phyloP scores from a whole-genome alignment of 2,113 vertebrate species.

The Plotosus lineatus region DNA sequence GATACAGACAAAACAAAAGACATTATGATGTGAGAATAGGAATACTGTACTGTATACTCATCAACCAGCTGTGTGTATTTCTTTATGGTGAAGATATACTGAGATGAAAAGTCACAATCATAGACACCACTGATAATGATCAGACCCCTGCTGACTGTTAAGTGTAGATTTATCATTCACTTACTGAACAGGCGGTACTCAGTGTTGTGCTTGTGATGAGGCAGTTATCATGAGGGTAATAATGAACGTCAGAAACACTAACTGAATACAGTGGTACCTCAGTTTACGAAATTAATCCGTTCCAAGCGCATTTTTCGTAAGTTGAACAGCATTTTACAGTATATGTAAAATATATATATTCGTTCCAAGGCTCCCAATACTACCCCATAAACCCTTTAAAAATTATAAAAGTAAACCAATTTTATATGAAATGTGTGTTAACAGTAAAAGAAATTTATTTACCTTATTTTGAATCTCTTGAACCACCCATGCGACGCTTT shows the following conservation, averaged over 20 bases:
- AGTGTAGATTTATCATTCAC: background rate
- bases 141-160: background rate
- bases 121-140: background rate
- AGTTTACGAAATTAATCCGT: no score
- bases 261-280: no score
- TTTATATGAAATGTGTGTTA: no score
- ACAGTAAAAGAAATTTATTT: no score
- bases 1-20: background rate
- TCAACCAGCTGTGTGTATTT: background rate
- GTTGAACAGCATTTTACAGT: no score
- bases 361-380: no score
- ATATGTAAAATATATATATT: no score
- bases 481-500: no score
- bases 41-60: background rate
- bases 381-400: no score
- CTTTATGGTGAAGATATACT: background rate
- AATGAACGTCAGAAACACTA: constrained; percentile 1
- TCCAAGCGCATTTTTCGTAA: no score
- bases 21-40: background rate
- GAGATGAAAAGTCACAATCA: background rate
- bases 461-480: no score
- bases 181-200: constrained; percentile 10
- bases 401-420: no score
- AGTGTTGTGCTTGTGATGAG: constrained; percentile 41
- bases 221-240: constrained; percentile 46